A percentile compares a stretch with the other conserved stretches of the same genome.
Conservation (phyloP, 92 coral and sea anemone genomes). For the Blastomussa wellsi region DNA sequence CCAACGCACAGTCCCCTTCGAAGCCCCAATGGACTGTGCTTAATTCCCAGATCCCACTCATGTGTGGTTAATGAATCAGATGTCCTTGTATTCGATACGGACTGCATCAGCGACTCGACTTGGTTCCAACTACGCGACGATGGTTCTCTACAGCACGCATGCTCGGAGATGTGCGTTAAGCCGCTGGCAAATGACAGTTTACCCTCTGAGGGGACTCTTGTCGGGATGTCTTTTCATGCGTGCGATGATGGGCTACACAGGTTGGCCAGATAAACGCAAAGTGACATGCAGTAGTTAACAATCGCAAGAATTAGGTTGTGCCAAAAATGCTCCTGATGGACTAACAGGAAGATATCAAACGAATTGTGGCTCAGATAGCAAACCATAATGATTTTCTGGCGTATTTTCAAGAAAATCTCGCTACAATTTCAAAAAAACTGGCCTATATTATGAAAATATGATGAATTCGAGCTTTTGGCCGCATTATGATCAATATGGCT, state of each 20-base stretch:
- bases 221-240: conserved; percentile 28
- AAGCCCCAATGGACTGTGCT: conserved; percentile 29
- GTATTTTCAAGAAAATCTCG: too few species aligned
- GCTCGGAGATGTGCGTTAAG: conserved; percentile 40
- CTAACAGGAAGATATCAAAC: too few species aligned
- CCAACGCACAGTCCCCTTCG: conserved; percentile 28
- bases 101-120: conserved; percentile 30
- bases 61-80: conserved; percentile 21
- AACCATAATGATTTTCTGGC: too few species aligned
- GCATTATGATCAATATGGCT: too few species aligned
- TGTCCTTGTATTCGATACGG: conserved; percentile 30
- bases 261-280: background rate
- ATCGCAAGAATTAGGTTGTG: too few species aligned
- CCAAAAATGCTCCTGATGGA: too few species aligned
- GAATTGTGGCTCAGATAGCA: too few species aligned
- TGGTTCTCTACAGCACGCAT: conserved; percentile 41
- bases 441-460: too few species aligned
- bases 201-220: conserved; percentile 25
- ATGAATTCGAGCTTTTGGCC: too few species aligned
- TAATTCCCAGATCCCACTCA: conserved; percentile 24
- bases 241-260: conserved; percentile 12
- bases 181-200: background rate
- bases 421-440: too few species aligned
- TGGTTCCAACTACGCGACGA: conserved; percentile 30
- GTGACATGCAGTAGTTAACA: too few species aligned